Conservation (phyloP, 2,797 vertebrate genomes). For the Acipenser ruthenus region DNA sequence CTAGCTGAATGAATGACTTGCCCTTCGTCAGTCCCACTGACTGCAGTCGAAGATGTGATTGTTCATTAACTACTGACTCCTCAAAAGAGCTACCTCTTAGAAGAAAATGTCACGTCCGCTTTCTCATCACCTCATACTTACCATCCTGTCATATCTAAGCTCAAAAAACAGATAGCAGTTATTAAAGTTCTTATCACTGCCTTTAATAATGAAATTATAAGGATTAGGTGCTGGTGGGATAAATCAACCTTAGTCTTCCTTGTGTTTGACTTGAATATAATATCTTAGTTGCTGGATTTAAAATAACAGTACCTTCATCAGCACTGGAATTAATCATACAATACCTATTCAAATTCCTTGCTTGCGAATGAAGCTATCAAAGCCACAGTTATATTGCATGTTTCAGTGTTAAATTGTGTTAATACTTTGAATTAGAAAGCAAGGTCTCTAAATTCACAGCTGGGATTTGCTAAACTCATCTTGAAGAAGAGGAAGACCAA, state of each 20-base stretch:
- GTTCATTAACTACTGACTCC: slow-evolving; percentile 33
- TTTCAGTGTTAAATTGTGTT: too few relatives aligned
- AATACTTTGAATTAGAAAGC: too few relatives aligned
- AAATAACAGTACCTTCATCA: neutral
- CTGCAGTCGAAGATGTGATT: slow-evolving; percentile 26
- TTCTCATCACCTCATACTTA: slow-evolving; percentile 52
- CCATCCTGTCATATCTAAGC: slow-evolving; percentile 41
- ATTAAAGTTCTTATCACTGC: slow-evolving; percentile 86
- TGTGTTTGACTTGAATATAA: slow-evolving; percentile 6
- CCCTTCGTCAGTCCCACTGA: slow-evolving; percentile 20
- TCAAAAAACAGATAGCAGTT: slow-evolving; percentile 61
- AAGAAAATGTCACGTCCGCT: slow-evolving; percentile 54
- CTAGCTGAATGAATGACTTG: slow-evolving; percentile 20
- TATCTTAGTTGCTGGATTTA: neutral
- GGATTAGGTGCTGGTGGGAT: slow-evolving; percentile 41
- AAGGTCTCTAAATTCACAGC: too few relatives aligned
- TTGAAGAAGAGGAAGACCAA: too few relatives aligned
- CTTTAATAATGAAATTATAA: slow-evolving; percentile 56
- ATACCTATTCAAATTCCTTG: too few relatives aligned
- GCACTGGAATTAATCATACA: too few relatives aligned
- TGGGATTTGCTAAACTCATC: too few relatives aligned
- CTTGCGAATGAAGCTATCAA: too few relatives aligned
- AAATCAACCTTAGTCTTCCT: slow-evolving; percentile 16
- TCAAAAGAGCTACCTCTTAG: slow-evolving; percentile 30
- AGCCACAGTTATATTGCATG: too few relatives aligned